phyloP scores from a whole-genome alignment of 2,113 vertebrate genomes.

The Apodemus speciosus region DNA sequence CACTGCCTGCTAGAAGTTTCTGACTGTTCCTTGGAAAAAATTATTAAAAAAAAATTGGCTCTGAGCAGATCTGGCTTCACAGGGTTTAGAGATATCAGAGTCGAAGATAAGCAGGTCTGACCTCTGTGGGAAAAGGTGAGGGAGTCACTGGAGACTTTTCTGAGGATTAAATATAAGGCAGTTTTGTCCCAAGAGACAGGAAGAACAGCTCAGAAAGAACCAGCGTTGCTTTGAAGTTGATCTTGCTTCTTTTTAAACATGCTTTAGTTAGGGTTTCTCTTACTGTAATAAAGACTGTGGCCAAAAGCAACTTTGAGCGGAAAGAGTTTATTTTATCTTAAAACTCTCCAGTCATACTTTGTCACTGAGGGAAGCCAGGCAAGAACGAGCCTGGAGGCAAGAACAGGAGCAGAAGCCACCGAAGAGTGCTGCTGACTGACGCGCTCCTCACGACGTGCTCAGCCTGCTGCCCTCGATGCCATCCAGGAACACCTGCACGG shows the following conservation, averaged over 20 bases:
- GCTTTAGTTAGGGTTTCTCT: background rate
- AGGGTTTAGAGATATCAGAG: background rate
- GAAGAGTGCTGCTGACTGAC: background rate
- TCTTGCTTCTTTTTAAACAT: background rate
- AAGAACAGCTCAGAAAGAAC: background rate
- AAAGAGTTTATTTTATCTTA: background rate
- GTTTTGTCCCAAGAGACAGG: background rate
- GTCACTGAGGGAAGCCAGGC: background rate
- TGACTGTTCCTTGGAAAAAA: background rate
- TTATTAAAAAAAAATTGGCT: background rate
- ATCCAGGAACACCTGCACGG: background rate
- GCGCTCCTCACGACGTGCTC: background rate
- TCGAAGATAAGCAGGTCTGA: background rate
- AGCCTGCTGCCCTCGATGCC: background rate
- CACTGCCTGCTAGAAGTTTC: background rate
- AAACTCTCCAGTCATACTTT: background rate
- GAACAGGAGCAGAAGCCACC: background rate
- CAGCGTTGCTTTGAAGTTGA: background rate
- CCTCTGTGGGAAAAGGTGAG: background rate
- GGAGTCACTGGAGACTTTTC: background rate
- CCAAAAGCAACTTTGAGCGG: background rate
- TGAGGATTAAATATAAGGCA: background rate
- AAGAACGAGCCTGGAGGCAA: background rate
- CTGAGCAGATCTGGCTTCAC: background rate
- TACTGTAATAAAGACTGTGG: background rate